A percentile compares a stretch with the other conserved stretches of the same genome.
Conservation (phyloP, 2,113 vertebrate genomes). For the Pica pica region DNA sequence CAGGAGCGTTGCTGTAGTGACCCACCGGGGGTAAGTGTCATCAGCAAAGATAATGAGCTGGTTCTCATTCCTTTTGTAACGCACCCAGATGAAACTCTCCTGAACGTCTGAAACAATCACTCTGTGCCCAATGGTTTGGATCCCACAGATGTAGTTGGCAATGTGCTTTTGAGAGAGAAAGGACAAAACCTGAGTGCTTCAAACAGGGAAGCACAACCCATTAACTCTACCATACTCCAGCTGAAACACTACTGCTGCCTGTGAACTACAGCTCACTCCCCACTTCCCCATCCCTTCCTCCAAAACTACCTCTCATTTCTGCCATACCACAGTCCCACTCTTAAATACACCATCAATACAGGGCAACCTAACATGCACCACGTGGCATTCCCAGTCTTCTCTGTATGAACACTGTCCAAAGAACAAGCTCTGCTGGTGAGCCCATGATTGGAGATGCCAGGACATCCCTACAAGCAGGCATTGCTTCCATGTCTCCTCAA, state of each 20-base stretch:
- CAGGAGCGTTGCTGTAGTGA: conserved; percentile 91
- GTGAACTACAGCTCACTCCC: background rate
- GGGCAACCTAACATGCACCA: background rate
- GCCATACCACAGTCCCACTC: background rate
- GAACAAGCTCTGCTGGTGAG: background rate
- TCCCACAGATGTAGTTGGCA: conserved; percentile 92
- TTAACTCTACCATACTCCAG: background rate
- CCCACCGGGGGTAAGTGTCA: conserved; percentile 96
- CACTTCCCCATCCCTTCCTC: background rate
- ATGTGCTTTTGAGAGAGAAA: conserved; percentile 79
- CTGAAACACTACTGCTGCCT: background rate
- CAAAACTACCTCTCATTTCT: background rate
- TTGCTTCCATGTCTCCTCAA: background rate
- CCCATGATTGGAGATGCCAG: background rate
- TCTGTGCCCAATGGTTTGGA: conserved; percentile 92
- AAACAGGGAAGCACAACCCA: background rate
- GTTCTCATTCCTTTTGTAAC: conserved; percentile 95
- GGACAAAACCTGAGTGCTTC: background rate
- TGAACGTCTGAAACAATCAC: conserved; percentile 94
- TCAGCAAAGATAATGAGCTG: conserved; percentile 98
- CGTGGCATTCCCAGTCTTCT: rapidly evolving
- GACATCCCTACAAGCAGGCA: background rate
- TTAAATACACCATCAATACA: background rate
- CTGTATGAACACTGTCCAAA: rapidly evolving
- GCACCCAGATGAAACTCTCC: conserved; percentile 98